Conservation (phyloP, 2,888 invertebrate species). For the Prosopocoilus inquinatus region DNA sequence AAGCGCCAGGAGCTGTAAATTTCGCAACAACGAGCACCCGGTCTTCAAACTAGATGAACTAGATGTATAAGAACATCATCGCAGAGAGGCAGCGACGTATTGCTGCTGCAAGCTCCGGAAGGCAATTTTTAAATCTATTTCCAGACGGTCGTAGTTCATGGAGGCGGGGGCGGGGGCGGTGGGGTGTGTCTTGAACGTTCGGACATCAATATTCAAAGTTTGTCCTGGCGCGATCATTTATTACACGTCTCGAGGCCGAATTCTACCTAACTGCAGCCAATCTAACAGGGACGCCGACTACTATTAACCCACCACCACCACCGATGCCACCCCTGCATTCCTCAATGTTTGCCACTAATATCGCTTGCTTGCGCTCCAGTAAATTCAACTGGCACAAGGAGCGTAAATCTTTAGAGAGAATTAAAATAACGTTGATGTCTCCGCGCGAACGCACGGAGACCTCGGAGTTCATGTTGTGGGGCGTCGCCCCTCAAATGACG, state of each 20-base stretch:
- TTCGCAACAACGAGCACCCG: not conserved
- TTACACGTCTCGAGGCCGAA: constrained; percentile 41
- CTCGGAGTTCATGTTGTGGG: too few relatives aligned
- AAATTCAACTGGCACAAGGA: too few relatives aligned
- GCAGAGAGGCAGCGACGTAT: too few relatives aligned
- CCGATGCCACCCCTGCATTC: constrained; percentile 33
- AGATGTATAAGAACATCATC: not conserved
- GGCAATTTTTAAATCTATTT: constrained; percentile 45
- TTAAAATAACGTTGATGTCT: too few relatives aligned
- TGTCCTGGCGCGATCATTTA: constrained; percentile 48
- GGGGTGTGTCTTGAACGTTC: constrained; percentile 41
- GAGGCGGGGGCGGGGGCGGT: constrained; percentile 31
- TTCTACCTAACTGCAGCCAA: constrained; percentile 40
- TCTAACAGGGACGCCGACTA: constrained; percentile 37
- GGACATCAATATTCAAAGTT: constrained; percentile 51
- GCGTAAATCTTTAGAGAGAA: too few relatives aligned
- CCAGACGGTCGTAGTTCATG: constrained; percentile 38
- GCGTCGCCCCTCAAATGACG: too few relatives aligned
- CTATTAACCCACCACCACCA: constrained; percentile 38
- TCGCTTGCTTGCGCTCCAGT: too few relatives aligned
- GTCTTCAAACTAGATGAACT: not conserved
- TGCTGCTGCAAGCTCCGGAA: constrained; percentile 20
- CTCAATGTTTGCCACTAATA: constrained; percentile 9
- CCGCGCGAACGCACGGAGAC: too few relatives aligned
- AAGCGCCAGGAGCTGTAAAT: not conserved